These are phyloP conservation scores for Ranitomeya imitator DNA, from an alignment of 2,113 vertebrate species.

Conservation along the genomic window DNA sequence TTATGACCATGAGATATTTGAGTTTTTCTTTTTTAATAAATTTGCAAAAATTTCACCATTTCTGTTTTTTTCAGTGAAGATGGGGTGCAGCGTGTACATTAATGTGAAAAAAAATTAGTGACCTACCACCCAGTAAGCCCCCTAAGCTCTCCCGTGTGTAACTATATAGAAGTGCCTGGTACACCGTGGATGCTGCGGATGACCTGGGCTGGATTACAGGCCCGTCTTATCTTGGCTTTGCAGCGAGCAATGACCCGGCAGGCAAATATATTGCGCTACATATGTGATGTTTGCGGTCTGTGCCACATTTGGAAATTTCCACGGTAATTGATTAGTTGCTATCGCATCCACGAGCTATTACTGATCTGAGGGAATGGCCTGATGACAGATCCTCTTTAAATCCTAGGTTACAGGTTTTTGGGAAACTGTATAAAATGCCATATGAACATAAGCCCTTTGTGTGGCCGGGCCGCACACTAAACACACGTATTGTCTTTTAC, in stretches of 20 bases:
- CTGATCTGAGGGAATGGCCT: not conserved
- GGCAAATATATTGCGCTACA: not conserved
- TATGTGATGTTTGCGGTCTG: not conserved
- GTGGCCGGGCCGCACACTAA: not conserved
- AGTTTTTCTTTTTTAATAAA: too few species aligned
- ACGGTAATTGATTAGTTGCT: not conserved
- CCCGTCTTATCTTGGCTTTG: not conserved
- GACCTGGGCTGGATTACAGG: not conserved
- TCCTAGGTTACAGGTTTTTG: not conserved
- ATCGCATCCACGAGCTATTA: not conserved
- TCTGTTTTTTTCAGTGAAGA: too few species aligned
- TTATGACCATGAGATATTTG: too few species aligned
- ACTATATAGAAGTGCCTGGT: not conserved
- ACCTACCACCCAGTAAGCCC: not conserved
- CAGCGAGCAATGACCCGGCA: not conserved
- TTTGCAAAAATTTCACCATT: too few species aligned
- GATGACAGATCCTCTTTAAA: not conserved
- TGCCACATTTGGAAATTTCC: not conserved
- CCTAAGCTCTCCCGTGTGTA: not conserved
- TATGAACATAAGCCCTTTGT: slow-evolving; percentile 12
- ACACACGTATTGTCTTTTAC: slow-evolving; percentile 41
- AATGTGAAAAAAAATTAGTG: not conserved
- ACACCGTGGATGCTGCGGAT: not conserved
- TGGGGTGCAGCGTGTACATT: too few species aligned
- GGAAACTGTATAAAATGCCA: slow-evolving; percentile 5